Conservation (phyloP, 2,113 vertebrate genomes). For the Cygnus atratus region DNA sequence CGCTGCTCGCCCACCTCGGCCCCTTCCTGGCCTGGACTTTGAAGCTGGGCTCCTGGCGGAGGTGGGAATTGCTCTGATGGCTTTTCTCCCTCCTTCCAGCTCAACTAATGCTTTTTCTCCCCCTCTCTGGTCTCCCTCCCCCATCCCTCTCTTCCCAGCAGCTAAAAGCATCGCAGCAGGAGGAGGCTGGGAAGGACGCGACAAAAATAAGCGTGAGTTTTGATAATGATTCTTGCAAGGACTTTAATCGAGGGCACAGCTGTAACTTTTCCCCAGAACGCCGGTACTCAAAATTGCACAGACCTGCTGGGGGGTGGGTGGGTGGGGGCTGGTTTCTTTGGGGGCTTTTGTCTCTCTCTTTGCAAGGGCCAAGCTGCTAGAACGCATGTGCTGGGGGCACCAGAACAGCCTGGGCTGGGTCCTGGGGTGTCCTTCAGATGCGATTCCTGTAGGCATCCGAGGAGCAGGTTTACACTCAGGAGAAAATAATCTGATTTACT, state of each 20-base stretch:
- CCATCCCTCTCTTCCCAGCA: conserved; percentile 54
- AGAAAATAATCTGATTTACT: conserved; percentile 64
- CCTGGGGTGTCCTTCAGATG: neutral
- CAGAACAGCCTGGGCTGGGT: too few relatives aligned
- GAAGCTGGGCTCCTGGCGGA: neutral
- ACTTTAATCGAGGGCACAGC: neutral
- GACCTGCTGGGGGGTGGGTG: neutral
- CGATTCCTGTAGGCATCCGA: neutral
- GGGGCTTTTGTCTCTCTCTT: neutral
- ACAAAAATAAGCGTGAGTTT: conserved; percentile 97
- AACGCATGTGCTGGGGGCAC: rapidly evolving
- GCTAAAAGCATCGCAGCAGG: conserved; percentile 80
- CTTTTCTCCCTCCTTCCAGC: neutral
- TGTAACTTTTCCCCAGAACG: neutral
- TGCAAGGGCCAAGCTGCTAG: rapidly evolving
- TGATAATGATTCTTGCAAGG: neutral
- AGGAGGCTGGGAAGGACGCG: conserved; percentile 85
- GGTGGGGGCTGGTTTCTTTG: neutral
- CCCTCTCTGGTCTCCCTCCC: neutral
- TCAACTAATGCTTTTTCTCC: conserved; percentile 36
- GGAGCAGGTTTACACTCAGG: neutral
- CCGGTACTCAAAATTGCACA: neutral
- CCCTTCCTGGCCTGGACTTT: neutral
- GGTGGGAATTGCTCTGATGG: neutral
- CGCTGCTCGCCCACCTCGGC: too few relatives aligned